A percentile compares a stretch with the other conserved stretches of the same genome.
Conservation (phyloP, 2,888 invertebrate genomes). For the Mechanitis mazaeus region DNA sequence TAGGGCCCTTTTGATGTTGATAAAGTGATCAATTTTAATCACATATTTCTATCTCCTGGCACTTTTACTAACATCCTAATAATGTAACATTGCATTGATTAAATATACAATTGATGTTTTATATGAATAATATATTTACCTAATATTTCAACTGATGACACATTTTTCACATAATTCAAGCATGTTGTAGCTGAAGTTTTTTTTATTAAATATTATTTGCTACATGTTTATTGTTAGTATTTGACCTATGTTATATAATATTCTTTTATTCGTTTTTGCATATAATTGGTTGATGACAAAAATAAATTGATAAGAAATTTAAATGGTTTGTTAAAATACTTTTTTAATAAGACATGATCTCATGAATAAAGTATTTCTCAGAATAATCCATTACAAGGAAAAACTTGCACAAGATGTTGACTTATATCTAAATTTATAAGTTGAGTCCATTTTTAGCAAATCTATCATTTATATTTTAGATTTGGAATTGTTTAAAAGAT, state of each 20-base stretch:
- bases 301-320: not conserved
- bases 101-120: not conserved
- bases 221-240: constrained; percentile 22
- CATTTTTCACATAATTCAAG: not conserved
- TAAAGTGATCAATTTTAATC: not conserved
- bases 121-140: not conserved
- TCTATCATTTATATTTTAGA: constrained; percentile 29
- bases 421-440: constrained; percentile 12
- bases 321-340: constrained; percentile 6
- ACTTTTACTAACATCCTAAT: not conserved
- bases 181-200: constrained; percentile 15
- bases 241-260: constrained; percentile 21
- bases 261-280: constrained; percentile 20
- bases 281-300: constrained; percentile 6
- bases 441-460: constrained; percentile 20
- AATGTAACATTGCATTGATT: not conserved
- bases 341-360: constrained; percentile 17
- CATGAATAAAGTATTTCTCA: constrained; percentile 17
- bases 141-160: not conserved
- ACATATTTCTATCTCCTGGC: not conserved
- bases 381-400: not conserved
- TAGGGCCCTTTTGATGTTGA: not conserved
- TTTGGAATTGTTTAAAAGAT: constrained; percentile 32
- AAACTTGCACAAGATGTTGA: constrained; percentile 20
- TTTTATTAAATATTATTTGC: constrained; percentile 29